A percentile compares a stretch with the other conserved stretches of the same genome.
Evolutionary conservation across 2,113 vertebrate species (phyloP).

Genomic region (Oncorhynchus masou): DNA sequence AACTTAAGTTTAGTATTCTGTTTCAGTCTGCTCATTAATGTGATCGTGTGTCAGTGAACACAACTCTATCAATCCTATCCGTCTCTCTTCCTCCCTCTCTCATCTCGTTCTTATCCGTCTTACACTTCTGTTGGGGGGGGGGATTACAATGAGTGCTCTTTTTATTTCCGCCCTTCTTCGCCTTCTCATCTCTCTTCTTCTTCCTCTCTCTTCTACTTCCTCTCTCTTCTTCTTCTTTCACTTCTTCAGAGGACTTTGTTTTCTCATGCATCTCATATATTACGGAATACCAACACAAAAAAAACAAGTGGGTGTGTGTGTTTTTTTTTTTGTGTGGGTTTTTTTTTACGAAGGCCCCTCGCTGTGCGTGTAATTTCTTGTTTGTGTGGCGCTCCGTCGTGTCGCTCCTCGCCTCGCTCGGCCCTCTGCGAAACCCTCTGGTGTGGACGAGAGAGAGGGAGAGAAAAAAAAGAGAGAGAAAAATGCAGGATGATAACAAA

Average conservation of each 20-base stretch:
- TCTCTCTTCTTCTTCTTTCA: constrained; percentile 37
- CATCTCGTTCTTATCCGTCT: constrained; percentile 30
- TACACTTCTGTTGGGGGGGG: constrained; percentile 66
- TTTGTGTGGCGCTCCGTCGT: constrained; percentile 59
- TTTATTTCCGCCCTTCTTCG: constrained; percentile 22
- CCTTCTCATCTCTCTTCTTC: constrained; percentile 10
- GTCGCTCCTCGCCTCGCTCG: constrained; percentile 46
- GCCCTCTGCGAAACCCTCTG: constrained; percentile 1
- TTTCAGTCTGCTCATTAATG: constrained; percentile 46
- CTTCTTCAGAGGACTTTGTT: constrained; percentile 61
- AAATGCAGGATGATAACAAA: constrained; percentile 70
- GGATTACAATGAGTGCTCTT: constrained; percentile 75
- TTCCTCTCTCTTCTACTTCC: constrained; percentile 26
- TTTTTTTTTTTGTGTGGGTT: no score
- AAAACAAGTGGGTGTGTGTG: background rate
- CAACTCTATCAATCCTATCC: constrained; percentile 41
- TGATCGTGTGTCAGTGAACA: constrained; percentile 43
- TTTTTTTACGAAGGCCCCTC: constrained; percentile 66
- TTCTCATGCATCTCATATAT: constrained; percentile 60
- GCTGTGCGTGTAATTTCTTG: constrained; percentile 84
- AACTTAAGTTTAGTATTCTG: constrained; percentile 36
- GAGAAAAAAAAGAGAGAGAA: constrained; percentile 31
- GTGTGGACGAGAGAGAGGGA: constrained; percentile 57
- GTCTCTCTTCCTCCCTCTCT: background rate
- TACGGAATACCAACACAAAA: constrained; percentile 20